phyloP scores from a whole-genome alignment of 2,888 invertebrate species.

The Drosophila meridiana region DNA sequence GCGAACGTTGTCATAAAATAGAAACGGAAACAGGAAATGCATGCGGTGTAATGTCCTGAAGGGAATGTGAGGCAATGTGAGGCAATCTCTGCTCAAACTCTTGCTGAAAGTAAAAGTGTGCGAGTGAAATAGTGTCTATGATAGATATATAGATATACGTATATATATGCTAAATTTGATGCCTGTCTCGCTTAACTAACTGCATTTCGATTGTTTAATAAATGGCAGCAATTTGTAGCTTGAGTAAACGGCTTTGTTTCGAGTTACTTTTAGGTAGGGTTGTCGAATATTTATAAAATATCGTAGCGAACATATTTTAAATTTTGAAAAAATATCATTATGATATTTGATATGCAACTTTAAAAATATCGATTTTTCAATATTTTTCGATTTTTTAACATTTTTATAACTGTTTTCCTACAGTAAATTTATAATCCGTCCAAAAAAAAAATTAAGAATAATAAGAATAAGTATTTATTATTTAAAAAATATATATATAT shows the following conservation, averaged over 20 bases:
- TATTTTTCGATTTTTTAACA: too few species aligned
- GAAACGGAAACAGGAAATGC: slow-evolving; percentile 80
- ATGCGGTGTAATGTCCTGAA: slow-evolving; percentile 22
- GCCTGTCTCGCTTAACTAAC: background rate
- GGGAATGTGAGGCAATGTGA: background rate
- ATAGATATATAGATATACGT: background rate
- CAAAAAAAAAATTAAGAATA: too few species aligned
- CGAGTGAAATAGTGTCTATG: background rate
- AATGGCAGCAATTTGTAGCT: slow-evolving; percentile 6
- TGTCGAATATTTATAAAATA: too few species aligned
- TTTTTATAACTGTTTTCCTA: too few species aligned
- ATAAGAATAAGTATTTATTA: too few species aligned
- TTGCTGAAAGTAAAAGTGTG: background rate
- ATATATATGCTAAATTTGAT: background rate
- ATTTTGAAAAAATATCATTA: too few species aligned
- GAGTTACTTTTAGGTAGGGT: background rate
- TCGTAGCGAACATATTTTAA: too few species aligned
- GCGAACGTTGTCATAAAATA: slow-evolving; percentile 43
- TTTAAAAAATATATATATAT: too few species aligned
- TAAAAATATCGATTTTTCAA: too few species aligned
- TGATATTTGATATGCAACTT: too few species aligned
- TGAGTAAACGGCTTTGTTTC: slow-evolving; percentile 35
- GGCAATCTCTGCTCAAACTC: background rate
- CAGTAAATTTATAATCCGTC: too few species aligned
- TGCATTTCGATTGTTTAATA: slow-evolving; percentile 4